phyloP scores from a whole-genome alignment of 2,888 invertebrate species.

The Parnassius apollo region DNA sequence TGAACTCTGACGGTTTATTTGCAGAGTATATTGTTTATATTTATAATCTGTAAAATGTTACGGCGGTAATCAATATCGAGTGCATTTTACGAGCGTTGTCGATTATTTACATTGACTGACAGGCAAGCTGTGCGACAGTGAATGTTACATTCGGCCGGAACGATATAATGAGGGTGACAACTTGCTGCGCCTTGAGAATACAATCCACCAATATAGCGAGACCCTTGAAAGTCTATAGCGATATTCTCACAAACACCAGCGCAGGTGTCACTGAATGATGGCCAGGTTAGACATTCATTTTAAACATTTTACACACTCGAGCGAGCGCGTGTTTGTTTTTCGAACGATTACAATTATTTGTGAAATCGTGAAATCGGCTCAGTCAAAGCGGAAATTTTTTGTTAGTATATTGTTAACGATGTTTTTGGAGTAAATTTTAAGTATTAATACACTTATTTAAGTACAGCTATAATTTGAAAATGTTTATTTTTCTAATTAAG shows the following conservation, averaged over 20 bases:
- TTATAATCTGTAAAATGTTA: conserved; percentile 22
- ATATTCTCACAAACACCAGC: background rate
- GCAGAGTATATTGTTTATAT: conserved; percentile 9
- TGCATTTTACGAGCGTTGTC: conserved; percentile 31
- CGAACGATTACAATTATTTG: conserved; percentile 36
- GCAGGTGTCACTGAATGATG: conserved; percentile 10
- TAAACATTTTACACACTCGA: conserved; percentile 34
- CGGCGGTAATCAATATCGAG: conserved; percentile 31
- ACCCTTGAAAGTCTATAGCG: conserved; percentile 1
- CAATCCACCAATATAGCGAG: conserved; percentile 16
- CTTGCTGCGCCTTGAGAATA: conserved; percentile 46
- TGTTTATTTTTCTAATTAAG: no score
- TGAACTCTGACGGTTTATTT: background rate
- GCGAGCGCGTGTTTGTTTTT: conserved; percentile 39
- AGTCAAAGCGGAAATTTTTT: conserved; percentile 16
- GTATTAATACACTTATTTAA: no score
- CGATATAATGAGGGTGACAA: conserved; percentile 58
- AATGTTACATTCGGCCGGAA: conserved; percentile 51
- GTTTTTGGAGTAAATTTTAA: background rate
- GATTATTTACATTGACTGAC: conserved; percentile 42
- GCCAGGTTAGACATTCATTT: conserved; percentile 27
- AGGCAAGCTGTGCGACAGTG: conserved; percentile 37
- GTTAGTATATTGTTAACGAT: conserved; percentile 13
- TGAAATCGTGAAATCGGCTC: conserved; percentile 28
- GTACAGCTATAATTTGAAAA: no score